Conservation (phyloP, 2,113 vertebrate genomes). For the Recurvirostra avosetta region DNA sequence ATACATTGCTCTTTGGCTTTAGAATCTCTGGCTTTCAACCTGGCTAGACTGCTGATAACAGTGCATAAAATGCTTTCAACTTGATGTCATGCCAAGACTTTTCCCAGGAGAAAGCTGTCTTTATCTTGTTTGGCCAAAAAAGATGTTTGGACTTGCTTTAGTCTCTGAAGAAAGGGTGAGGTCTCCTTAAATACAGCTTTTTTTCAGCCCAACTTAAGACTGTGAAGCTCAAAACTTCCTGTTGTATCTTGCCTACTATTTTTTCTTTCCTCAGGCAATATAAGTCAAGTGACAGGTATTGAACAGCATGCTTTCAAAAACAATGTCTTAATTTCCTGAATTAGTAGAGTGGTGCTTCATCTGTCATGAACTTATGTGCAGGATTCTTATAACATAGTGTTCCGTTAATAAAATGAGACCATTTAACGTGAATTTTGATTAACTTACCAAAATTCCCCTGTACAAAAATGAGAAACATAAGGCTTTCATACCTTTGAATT, state of each 20-base stretch:
- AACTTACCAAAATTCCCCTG: neutral
- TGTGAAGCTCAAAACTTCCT: neutral
- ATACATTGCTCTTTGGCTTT: neutral
- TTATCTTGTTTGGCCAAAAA: constrained; percentile 38
- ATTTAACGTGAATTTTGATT: neutral
- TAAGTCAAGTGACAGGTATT: neutral
- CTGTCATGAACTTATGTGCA: neutral
- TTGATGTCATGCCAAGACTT: constrained; percentile 6
- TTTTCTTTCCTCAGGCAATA: neutral
- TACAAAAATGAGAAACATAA: neutral
- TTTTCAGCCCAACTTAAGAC: neutral
- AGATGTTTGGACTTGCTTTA: constrained; percentile 46
- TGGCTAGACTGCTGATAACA: neutral
- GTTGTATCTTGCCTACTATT: neutral
- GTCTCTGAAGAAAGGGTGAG: constrained; percentile 47
- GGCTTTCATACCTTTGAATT: neutral
- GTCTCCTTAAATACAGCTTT: neutral
- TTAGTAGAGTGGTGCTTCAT: neutral
- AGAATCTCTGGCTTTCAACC: neutral
- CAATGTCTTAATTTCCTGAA: neutral
- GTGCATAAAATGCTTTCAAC: neutral
- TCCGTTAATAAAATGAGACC: neutral
- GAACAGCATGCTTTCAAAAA: constrained; percentile 15
- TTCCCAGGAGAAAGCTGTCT: neutral
- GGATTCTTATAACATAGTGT: neutral